Evolutionary conservation across 2,888 invertebrate species (phyloP).

Genomic region (Pycnomerus fuliginosus): DNA sequence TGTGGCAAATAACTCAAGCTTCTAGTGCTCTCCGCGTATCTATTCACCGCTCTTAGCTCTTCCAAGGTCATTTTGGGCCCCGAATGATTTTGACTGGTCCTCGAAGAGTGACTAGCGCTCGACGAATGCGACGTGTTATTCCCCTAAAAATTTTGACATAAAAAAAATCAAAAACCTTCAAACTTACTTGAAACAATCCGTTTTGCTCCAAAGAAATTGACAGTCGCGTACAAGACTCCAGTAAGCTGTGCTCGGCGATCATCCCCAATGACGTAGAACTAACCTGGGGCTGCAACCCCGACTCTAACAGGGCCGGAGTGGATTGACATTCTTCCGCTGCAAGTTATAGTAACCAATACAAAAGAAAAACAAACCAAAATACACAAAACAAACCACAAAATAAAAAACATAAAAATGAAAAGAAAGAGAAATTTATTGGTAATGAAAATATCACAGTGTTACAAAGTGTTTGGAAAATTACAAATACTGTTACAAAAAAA

Average conservation of each 20-base stretch:
- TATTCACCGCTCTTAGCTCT: conserved; percentile 81
- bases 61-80: conserved; percentile 77
- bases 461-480: too few relatives aligned
- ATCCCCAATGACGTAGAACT: conserved; percentile 71
- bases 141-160: conserved; percentile 30
- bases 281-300: conserved; percentile 59
- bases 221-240: conserved; percentile 82
- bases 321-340: conserved; percentile 87
- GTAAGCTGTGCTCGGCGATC: conserved; percentile 82
- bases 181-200: conserved; percentile 66
- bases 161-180: background rate
- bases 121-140: conserved; percentile 69
- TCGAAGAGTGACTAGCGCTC: conserved; percentile 69
- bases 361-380: conserved; percentile 6
- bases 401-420: conserved; percentile 37
- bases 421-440: conserved; percentile 43
- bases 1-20: conserved; percentile 88
- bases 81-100: conserved; percentile 59
- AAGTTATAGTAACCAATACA: conserved; percentile 3
- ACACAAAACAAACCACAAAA: conserved; percentile 35
- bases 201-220: conserved; percentile 86
- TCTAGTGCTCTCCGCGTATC: conserved; percentile 89
- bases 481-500: conserved; percentile 23
- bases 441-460: conserved; percentile 45
- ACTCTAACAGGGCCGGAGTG: conserved; percentile 78